phyloP scores from a whole-genome alignment of 2,888 invertebrate species.

The Willowsia nigromaculata region DNA sequence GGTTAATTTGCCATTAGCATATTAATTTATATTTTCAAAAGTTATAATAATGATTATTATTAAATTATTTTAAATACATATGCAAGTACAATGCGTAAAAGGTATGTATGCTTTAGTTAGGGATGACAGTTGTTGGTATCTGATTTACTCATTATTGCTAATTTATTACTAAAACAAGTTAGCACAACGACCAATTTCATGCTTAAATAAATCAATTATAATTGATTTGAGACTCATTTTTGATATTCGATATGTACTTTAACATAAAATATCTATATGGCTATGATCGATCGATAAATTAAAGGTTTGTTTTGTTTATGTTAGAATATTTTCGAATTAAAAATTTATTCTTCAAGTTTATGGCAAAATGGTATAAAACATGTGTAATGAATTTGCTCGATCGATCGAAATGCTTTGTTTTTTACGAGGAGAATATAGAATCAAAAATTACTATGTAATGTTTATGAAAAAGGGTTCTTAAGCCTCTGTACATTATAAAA shows the following conservation, averaged over 20 bases:
- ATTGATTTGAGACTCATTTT: constrained; percentile 14
- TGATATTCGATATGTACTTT: neutral
- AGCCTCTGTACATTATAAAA: neutral
- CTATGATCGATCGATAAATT: neutral
- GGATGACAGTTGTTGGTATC: neutral
- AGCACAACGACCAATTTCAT: constrained; percentile 6
- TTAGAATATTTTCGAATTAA: neutral
- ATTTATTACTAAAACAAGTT: neutral
- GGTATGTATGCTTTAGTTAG: neutral
- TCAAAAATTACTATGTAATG: too few species aligned
- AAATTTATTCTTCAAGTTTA: neutral
- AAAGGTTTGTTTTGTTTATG: neutral
- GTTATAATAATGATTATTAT: neutral
- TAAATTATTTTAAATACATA: neutral
- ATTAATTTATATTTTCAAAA: neutral
- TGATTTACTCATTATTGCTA: neutral
- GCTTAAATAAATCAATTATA: neutral
- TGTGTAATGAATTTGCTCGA: too few species aligned
- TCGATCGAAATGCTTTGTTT: too few species aligned
- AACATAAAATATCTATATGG: neutral
- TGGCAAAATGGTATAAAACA: neutral
- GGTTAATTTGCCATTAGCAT: neutral
- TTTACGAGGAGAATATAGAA: too few species aligned
- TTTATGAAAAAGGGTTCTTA: neutral
- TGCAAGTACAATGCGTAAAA: neutral